A percentile compares a stretch with the other conserved stretches of the same genome.
These are phyloP conservation scores for Triops longicaudatus DNA, from an alignment of 1,140 invertebrate genomes.

Conservation along the genomic window DNA sequence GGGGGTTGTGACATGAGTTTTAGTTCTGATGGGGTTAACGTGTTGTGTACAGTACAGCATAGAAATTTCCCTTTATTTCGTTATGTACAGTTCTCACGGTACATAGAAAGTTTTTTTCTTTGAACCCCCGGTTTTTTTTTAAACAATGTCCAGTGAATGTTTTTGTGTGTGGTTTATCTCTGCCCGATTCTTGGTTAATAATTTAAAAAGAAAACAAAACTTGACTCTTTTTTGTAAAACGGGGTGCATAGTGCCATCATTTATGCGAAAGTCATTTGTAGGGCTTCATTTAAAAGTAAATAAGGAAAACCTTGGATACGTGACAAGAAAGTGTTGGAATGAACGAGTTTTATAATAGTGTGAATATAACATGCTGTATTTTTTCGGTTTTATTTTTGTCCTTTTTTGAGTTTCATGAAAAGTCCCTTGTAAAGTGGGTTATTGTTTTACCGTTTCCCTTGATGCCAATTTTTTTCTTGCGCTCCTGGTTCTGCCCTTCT, in stretches of 20 bases:
- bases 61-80: not conserved
- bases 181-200: not conserved
- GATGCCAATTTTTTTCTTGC: constrained; percentile 28
- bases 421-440: not conserved
- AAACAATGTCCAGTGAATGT: constrained; percentile 4
- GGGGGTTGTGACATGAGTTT: not conserved
- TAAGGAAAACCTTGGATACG: not conserved
- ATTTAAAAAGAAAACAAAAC: not conserved
- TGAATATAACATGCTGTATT: constrained; percentile 8
- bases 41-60: constrained; percentile 3
- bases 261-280: constrained; percentile 2
- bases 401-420: not conserved
- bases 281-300: not conserved
- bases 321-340: not conserved
- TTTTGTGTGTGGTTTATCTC: not conserved
- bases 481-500: constrained; percentile 30
- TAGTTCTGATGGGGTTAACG: not conserved
- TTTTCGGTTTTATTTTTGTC: not conserved
- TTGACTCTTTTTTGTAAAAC: not conserved
- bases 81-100: constrained; percentile 5
- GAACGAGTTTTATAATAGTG: constrained; percentile 8
- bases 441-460: constrained; percentile 17
- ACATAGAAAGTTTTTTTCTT: not conserved
- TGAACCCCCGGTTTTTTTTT: not conserved
- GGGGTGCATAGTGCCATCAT: constrained; percentile 10